These are phyloP conservation scores for Lapara coniferarum DNA, from an alignment of 2,888 invertebrate genomes.

Conservation along the genomic window DNA sequence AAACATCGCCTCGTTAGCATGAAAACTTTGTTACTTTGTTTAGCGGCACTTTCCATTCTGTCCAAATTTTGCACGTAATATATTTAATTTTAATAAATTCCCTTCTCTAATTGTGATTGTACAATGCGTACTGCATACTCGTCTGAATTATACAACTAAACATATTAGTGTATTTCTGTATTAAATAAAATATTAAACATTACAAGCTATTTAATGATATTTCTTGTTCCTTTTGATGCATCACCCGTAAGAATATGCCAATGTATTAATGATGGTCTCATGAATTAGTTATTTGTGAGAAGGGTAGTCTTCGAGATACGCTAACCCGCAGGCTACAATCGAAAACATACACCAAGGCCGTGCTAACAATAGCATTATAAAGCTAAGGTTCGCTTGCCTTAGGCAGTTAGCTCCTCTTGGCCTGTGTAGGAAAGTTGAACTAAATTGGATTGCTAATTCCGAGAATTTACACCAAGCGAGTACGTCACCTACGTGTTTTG, in stretches of 20 bases:
- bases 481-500: not conserved
- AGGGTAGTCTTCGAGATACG: not conserved
- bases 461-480: conserved; percentile 30
- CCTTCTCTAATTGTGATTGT: not conserved
- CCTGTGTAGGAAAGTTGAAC: conserved; percentile 37
- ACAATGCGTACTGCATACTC: too few species aligned
- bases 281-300: conserved; percentile 3
- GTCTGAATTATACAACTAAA: too few species aligned
- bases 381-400: conserved; percentile 34
- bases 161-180: too few species aligned
- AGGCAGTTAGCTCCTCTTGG: conserved; percentile 33
- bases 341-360: conserved; percentile 35
- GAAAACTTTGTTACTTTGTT: conserved; percentile 36
- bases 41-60: not conserved
- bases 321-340: conserved; percentile 17
- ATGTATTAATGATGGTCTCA: not conserved
- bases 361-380: conserved; percentile 40
- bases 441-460: conserved; percentile 40
- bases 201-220: too few species aligned
- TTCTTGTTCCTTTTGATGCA: too few species aligned
- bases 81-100: not conserved
- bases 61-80: not conserved
- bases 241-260: not conserved
- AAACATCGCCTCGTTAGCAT: conserved; percentile 39
- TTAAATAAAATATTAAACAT: too few species aligned